Evolutionary conservation across 2,797 vertebrate genomes (phyloP).

Genomic region (Sebastes reedi): DNA sequence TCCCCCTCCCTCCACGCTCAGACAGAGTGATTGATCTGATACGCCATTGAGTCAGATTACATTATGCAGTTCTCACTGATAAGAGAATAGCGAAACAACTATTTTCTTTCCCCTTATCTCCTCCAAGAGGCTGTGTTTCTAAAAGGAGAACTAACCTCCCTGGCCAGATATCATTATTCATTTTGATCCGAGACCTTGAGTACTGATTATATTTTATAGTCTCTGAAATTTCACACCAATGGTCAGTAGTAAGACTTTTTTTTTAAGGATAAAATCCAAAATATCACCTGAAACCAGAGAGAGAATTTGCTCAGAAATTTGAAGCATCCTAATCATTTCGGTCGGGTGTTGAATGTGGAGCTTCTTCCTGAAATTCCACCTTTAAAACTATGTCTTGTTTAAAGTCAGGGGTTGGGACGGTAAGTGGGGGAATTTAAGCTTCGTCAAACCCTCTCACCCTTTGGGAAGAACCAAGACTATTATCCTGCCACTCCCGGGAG

Average conservation of each 20-base stretch:
- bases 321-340: slow-evolving; percentile 57
- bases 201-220: slow-evolving; percentile 69
- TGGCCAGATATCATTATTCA: slow-evolving; percentile 78
- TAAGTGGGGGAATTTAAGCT: slow-evolving; percentile 35
- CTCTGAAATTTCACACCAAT: slow-evolving; percentile 55
- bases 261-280: slow-evolving; percentile 22
- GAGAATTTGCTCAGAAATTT: slow-evolving; percentile 25
- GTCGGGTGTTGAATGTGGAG: slow-evolving; percentile 76
- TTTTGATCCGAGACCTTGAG: slow-evolving; percentile 66
- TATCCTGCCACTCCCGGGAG: neutral
- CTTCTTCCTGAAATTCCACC: slow-evolving; percentile 68
- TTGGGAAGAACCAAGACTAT: slow-evolving; percentile 1
- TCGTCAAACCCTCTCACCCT: slow-evolving; percentile 16
- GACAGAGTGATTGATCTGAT: slow-evolving; percentile 78
- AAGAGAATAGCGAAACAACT: slow-evolving; percentile 75
- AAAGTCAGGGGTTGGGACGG: slow-evolving; percentile 45
- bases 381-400: slow-evolving; percentile 48
- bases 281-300: slow-evolving; percentile 24
- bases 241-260: slow-evolving; percentile 15
- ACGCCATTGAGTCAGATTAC: slow-evolving; percentile 75
- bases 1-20: slow-evolving; percentile 19
- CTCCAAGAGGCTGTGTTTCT: slow-evolving; percentile 73
- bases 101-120: slow-evolving; percentile 81
- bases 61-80: slow-evolving; percentile 80
- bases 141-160: slow-evolving; percentile 69